Conservation (phyloP, 2,113 vertebrate genomes). For the Shinisaurus crocodilurus region DNA sequence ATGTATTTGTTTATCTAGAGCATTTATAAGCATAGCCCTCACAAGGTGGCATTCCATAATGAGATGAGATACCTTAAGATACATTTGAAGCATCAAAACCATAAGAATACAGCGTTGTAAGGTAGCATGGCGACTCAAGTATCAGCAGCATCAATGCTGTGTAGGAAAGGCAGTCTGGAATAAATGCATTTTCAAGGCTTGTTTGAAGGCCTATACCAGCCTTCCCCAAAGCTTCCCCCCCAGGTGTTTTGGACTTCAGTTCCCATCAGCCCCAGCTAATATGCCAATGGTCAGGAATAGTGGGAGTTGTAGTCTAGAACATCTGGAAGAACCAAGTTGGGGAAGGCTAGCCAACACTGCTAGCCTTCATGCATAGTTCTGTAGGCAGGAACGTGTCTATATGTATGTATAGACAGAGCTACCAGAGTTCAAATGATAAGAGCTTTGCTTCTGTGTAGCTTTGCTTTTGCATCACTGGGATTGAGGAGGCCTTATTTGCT, state of each 20-base stretch:
- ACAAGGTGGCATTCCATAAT: background rate
- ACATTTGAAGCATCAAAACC: background rate
- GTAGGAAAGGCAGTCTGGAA: background rate
- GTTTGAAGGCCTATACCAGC: background rate
- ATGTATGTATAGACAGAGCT: background rate
- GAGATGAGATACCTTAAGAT: background rate
- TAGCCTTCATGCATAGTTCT: background rate
- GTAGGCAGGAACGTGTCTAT: background rate
- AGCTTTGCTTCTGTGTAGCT: background rate
- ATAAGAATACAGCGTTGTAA: background rate
- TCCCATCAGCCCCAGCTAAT: background rate
- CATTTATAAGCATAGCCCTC: background rate
- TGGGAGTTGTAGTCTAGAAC: too few species aligned
- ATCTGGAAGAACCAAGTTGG: too few species aligned
- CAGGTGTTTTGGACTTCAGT: background rate
- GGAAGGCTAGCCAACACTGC: background rate
- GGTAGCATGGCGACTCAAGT: background rate
- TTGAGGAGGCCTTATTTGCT: background rate
- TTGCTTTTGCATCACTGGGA: background rate
- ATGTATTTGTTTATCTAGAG: background rate
- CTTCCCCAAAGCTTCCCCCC: background rate
- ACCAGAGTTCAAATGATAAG: background rate
- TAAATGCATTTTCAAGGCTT: background rate
- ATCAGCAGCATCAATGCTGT: background rate
- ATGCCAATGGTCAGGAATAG: background rate